Base-by-base conservation (phyloP, 2,797 vertebrate species). In the Anabas testudineus region DNA sequence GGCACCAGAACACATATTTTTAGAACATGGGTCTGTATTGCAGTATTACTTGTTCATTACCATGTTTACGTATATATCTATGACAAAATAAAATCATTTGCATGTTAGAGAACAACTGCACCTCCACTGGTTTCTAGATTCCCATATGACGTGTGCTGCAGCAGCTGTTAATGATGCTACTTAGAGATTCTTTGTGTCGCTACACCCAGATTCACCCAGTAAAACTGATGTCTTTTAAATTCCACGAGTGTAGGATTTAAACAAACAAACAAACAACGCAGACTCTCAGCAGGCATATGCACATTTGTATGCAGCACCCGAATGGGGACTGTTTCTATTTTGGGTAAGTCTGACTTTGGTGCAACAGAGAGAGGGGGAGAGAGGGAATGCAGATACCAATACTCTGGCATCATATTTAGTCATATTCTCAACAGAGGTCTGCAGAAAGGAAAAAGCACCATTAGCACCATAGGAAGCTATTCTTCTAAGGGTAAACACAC, bases 251-350 rank as follows among this genome's bases (percentile, higher is more conserved):
- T 59, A 52, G 48, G 32, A 36, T 63, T 47, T 67, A 79, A 84
- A 76, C 70, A 74, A 83, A 78, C 70, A 74, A 83, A 78, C 24
- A 55, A 56, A 55, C 52, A 46, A 56, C 34, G 24, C 19, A 54
- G 56, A 58, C 3, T 54, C 52, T 76, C 54, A 46, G 69, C 53
- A 43, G 73, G 67, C 66, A n/a, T 18, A 10, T 21, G 13, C 52
- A 71, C 56, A 74, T 82, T 82, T 71, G 39, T 65, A 80, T 88
- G 74, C 82, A 68, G 66, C 26, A 14, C 21, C 15, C n/a, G 19
- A 56, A 24, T 18, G 41, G 10, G 36, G 34, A 47, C 42, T 4
- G 32, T 54, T 79, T 69, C 68, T 57, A 66, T 79, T 83, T 42
- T 67, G 16, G 54, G 65, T 16, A n/a, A 26, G 32, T 78, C 74